Evolutionary conservation across 2,113 vertebrate species (phyloP).

Genomic region (Lamprologus callipterus): DNA sequence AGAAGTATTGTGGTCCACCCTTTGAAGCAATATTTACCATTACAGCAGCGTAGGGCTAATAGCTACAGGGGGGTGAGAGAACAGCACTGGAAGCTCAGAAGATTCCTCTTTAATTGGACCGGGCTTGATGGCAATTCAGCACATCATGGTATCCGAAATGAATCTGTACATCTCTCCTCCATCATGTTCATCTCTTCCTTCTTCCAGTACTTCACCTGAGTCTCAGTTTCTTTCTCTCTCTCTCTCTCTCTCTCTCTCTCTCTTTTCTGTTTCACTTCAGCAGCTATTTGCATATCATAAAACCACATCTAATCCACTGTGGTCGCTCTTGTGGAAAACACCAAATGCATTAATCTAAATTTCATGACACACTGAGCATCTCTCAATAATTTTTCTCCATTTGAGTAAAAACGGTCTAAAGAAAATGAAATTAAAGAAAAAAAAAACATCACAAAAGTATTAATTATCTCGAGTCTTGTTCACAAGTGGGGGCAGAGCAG

Average conservation of each 20-base stretch:
- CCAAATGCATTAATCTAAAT: conserved; percentile 20
- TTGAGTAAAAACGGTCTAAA: background rate
- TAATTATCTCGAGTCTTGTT: background rate
- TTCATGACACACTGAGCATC: conserved; percentile 2
- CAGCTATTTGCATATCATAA: background rate
- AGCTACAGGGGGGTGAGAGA: conserved; percentile 47
- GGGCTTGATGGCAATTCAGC: conserved; percentile 10
- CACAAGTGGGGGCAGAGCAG: background rate
- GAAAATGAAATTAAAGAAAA: background rate
- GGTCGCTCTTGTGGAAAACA: background rate
- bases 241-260: background rate
- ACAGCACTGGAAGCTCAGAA: conserved; percentile 26
- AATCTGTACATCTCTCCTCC: background rate
- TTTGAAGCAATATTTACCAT: conserved; percentile 72
- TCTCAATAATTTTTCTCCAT: background rate
- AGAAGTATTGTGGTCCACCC: conserved; percentile 52
- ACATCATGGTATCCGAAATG: conserved; percentile 1
- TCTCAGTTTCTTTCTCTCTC: background rate
- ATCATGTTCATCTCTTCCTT: background rate
- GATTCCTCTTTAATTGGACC: conserved; percentile 56
- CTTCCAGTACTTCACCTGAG: background rate
- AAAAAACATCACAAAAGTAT: background rate
- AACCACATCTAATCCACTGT: background rate
- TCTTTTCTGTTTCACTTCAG: background rate
- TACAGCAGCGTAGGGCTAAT: conserved; percentile 26